phyloP scores from a whole-genome alignment of 2,797 vertebrate genomes.

The Pseudochromis fuscus region DNA sequence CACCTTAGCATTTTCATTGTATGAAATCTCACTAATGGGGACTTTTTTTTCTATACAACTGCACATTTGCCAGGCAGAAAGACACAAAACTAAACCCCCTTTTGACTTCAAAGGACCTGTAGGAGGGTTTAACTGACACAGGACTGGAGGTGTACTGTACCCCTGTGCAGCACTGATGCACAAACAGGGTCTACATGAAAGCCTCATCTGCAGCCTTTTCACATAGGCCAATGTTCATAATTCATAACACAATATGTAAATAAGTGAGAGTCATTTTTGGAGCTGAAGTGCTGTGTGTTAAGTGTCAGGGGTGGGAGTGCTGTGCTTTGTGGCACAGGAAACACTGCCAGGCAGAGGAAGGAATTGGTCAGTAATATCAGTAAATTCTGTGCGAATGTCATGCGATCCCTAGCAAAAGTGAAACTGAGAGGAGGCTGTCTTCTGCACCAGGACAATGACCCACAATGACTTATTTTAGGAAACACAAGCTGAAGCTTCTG shows the following conservation, averaged over 20 bases:
- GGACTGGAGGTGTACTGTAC: neutral
- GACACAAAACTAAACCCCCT: neutral
- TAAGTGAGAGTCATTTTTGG: constrained; percentile 2
- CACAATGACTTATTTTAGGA: neutral
- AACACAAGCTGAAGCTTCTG: neutral
- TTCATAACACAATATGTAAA: neutral
- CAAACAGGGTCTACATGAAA: neutral
- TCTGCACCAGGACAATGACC: neutral
- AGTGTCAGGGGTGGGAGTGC: neutral
- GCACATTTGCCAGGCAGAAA: neutral
- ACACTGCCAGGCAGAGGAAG: neutral
- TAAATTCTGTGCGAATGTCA: neutral
- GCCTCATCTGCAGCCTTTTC: neutral
- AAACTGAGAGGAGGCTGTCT: neutral
- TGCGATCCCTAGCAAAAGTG: neutral
- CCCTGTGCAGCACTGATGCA: neutral
- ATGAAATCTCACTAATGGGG: neutral
- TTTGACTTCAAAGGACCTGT: neutral
- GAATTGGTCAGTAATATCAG: neutral
- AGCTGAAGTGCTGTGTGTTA: constrained; percentile 11
- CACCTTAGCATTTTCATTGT: neutral
- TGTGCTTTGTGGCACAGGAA: neutral
- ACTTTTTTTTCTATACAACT: neutral
- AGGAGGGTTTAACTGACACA: neutral
- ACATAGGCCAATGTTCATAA: constrained; percentile 6